Conservation (phyloP, 1,140 invertebrate species). For the Drosophila nikananu region DNA sequence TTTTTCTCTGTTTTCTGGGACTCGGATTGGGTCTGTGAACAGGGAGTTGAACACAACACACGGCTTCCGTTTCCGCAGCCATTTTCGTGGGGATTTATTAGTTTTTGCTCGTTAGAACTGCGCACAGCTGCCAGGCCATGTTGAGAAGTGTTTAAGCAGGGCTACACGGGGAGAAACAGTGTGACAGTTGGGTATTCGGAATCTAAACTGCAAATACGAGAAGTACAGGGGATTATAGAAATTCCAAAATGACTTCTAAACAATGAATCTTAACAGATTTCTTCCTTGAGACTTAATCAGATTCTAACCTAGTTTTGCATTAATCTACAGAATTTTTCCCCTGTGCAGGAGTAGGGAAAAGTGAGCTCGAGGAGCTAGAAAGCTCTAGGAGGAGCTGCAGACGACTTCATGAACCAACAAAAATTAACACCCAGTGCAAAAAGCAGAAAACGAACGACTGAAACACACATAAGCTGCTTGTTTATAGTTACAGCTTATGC, state of each 20-base stretch:
- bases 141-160: constrained; percentile 71
- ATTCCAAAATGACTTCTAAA: neutral
- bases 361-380: constrained; percentile 26
- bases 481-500: constrained; percentile 84
- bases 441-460: constrained; percentile 72
- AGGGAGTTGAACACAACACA: constrained; percentile 67
- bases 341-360: constrained; percentile 14
- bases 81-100: constrained; percentile 84
- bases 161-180: neutral
- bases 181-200: no score
- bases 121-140: constrained; percentile 68
- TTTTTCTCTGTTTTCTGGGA: constrained; percentile 27
- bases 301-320: neutral
- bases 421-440: constrained; percentile 81
- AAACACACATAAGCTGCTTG: constrained; percentile 83
- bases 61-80: constrained; percentile 80
- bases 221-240: neutral
- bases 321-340: neutral
- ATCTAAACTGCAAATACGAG: no score
- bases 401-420: constrained; percentile 82
- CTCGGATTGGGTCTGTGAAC: constrained; percentile 37
- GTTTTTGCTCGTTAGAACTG: constrained; percentile 84
- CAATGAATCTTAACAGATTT: neutral
- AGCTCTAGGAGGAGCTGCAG: constrained; percentile 20
- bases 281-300: neutral